phyloP scores from a whole-genome alignment of 1,140 invertebrate genomes.

The Scylla paramamosain region DNA sequence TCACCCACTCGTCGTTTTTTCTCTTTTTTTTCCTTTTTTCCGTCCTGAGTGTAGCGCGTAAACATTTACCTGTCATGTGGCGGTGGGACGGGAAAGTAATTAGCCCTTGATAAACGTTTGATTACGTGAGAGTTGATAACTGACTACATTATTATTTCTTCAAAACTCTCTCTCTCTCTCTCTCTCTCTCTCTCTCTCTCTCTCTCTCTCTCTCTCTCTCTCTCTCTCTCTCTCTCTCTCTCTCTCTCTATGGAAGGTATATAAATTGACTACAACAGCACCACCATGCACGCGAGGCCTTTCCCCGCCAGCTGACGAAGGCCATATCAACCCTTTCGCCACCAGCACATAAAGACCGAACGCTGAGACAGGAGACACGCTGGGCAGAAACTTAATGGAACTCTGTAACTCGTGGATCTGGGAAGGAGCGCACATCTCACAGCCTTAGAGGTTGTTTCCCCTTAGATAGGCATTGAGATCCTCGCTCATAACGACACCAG shows the following conservation, averaged over 20 bases:
- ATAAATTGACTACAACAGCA: constrained; percentile 31
- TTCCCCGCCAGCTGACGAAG: not conserved
- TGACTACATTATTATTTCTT: not conserved
- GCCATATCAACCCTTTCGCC: not conserved
- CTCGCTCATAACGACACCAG: not conserved
- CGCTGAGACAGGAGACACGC: not conserved
- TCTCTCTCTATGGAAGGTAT: constrained; percentile 26
- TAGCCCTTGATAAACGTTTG: constrained; percentile 22
- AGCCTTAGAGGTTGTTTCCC: not conserved
- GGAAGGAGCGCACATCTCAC: not conserved
- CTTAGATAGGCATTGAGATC: not conserved
- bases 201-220: constrained; percentile 45
- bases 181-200: not conserved
- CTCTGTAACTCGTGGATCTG: not conserved
- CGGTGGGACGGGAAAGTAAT: not conserved
- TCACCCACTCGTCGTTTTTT: not conserved
- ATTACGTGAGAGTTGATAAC: not conserved
- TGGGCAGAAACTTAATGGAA: not conserved
- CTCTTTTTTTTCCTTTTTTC: not conserved
- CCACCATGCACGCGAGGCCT: not conserved
- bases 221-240: constrained; percentile 28
- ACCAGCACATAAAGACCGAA: not conserved
- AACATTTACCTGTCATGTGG: not conserved
- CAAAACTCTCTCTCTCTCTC: not conserved
- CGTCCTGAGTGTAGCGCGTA: not conserved